These are phyloP conservation scores for Channallabes apus DNA, from an alignment of 2,797 vertebrate species.

Conservation along the genomic window DNA sequence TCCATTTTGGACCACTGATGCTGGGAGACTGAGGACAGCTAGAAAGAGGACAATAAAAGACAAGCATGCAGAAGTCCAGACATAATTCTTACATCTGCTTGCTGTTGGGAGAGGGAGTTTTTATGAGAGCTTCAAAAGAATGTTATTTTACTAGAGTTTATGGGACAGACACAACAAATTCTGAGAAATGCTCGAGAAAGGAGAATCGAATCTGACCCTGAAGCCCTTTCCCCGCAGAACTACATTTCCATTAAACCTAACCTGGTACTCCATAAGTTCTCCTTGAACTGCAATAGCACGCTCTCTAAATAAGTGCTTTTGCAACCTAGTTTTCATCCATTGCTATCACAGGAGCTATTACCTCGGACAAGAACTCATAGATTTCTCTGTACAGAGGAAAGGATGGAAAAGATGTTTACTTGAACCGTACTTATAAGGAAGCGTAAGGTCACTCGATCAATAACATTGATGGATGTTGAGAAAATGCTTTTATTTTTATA, in stretches of 20 bases:
- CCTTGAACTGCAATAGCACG: not conserved
- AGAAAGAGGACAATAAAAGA: not conserved
- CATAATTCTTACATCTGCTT: not conserved
- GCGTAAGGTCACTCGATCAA: not conserved
- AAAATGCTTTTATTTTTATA: not conserved
- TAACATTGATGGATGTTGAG: not conserved
- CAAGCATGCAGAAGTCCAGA: not conserved
- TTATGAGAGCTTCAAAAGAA: not conserved
- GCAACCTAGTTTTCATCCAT: slow-evolving; percentile 9
- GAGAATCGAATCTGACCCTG: not conserved
- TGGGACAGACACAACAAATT: not conserved
- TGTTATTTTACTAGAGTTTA: not conserved
- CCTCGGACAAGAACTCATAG: not conserved
- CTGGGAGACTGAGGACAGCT: not conserved
- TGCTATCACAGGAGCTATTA: not conserved
- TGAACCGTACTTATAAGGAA: not conserved
- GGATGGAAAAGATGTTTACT: not conserved
- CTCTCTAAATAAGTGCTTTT: slow-evolving; percentile 15
- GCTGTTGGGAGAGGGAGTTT: not conserved
- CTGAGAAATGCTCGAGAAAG: not conserved
- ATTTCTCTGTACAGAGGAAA: not conserved
- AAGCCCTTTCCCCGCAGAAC: not conserved
- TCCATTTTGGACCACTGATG: slow-evolving; percentile 2
- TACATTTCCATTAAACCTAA: slow-evolving; percentile 12
- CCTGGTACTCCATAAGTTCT: slow-evolving; percentile 5